Base-by-base conservation (phyloP, 2,113 vertebrate genomes). In the Coreoperca whiteheadi region DNA sequence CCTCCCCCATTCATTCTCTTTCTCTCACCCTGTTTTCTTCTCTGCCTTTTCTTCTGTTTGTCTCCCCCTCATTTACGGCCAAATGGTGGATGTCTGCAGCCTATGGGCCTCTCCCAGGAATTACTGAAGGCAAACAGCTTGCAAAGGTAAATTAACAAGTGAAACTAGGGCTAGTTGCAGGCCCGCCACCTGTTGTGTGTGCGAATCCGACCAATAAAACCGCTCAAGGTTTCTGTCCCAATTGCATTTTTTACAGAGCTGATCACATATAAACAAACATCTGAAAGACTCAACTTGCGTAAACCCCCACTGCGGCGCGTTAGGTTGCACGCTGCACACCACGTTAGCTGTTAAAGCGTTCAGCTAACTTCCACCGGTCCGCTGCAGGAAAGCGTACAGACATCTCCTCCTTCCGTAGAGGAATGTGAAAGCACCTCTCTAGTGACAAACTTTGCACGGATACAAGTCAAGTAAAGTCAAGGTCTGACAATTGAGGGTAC, bases 1-100 rank as follows among this genome's bases (percentile, higher is more conserved):
- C 57, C 59, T 48, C 28, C 51, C 94, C 90, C 89, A 14, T 48
- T 28, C 9, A 10, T 50, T 91, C 94, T 86, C 48, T 86, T 82
- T 0, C 65, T 74, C 87, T 85, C 34, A 3, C 74, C 51, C 76
- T 70, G 50, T 9, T 25, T 54, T 61, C 41, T 28, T 51, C 64
- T 57, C 21, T 39, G 25, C 21, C 46, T 14, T 30, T 12, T 57
- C n/a, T 46, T 66, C 30, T 30, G 6, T 60, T 50, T 16, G 1
- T 46, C 16, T 25, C 53, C n/a, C 53, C 23, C 61, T 82, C 43
- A 16, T 65, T 77, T 72, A 34, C 12, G 54, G n/a, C 37, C 28
- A 69, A 32, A 56, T 4, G 43, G 54, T 50, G 57, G 71, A 0
- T 10, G 20, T 34, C 39, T 65, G 11, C 81, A 71, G 56, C 28